These are phyloP conservation scores for Phallusia fumigata DNA, from an alignment of 23 tunicate species.

Conservation along the genomic window DNA sequence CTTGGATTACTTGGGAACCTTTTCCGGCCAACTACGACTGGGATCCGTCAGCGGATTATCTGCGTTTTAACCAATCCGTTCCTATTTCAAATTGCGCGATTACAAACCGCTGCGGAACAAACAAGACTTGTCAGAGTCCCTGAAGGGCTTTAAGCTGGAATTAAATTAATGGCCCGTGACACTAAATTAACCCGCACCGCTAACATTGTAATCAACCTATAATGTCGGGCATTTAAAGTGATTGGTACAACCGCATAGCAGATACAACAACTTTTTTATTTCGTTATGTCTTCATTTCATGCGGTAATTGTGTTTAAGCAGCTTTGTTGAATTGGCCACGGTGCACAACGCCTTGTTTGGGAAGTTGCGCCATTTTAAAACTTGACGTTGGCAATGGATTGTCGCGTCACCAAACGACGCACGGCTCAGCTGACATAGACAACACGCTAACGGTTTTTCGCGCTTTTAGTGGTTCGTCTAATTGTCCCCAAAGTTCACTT, in stretches of 20 bases:
- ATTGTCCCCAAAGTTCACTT: constrained; percentile 15
- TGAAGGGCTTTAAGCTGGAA: background rate
- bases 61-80: background rate
- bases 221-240: too few species aligned
- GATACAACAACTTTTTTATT: too few species aligned
- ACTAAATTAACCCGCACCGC: too few species aligned
- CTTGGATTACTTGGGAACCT: constrained; percentile 7
- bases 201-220: too few species aligned
- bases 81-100: background rate
- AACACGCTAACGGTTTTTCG: constrained; percentile 6
- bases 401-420: background rate
- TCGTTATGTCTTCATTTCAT: too few species aligned
- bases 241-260: too few species aligned
- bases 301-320: too few species aligned
- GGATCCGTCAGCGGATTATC: background rate
- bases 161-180: background rate
- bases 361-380: background rate
- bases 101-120: background rate
- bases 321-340: too few species aligned
- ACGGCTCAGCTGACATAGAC: background rate
- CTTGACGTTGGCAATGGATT: background rate
- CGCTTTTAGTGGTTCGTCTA: constrained; percentile 14
- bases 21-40: background rate
- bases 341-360: too few species aligned
- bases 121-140: background rate